phyloP scores from a whole-genome alignment of 2,113 vertebrate genomes.

The Thunnus maccoyii region DNA sequence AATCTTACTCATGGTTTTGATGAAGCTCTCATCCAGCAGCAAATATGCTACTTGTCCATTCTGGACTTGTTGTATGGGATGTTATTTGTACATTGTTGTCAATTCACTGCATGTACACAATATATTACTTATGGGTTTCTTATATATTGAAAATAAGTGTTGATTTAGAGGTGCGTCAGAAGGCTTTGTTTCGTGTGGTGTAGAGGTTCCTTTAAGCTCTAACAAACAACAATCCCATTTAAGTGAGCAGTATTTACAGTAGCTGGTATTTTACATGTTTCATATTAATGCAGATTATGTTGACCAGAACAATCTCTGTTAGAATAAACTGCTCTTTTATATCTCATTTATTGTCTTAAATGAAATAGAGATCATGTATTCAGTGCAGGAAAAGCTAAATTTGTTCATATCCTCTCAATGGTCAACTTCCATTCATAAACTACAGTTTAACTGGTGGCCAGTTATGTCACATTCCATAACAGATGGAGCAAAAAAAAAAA shows the following conservation, averaged over 20 bases:
- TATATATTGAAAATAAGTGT: conserved; percentile 28
- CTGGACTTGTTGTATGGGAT: conserved; percentile 42
- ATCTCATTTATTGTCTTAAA: conserved; percentile 61
- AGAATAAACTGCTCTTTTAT: conserved; percentile 9
- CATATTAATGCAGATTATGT: neutral
- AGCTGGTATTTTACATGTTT: conserved; percentile 2
- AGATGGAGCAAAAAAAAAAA: conserved; percentile 40
- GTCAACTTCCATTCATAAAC: conserved; percentile 30
- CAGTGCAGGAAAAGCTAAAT: conserved; percentile 39
- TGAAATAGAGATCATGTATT: conserved; percentile 23
- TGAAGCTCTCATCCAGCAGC: conserved; percentile 21
- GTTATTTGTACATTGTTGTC: conserved; percentile 64
- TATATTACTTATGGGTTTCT: conserved; percentile 40
- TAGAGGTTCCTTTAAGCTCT: neutral
- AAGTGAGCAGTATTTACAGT: neutral
- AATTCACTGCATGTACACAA: conserved; percentile 63
- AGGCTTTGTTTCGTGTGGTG: conserved; percentile 1
- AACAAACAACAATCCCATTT: conserved; percentile 1
- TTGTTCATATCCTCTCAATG: neutral
- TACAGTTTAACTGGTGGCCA: conserved; percentile 55
- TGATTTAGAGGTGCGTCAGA: conserved; percentile 19
- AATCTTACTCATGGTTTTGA: conserved; percentile 22
- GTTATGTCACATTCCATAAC: conserved; percentile 77
- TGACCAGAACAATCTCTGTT: conserved; percentile 1
- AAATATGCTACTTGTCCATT: conserved; percentile 42